Evolutionary conservation across 2,113 vertebrate species (phyloP).

Genomic region (Peromyscus polionotus): DNA sequence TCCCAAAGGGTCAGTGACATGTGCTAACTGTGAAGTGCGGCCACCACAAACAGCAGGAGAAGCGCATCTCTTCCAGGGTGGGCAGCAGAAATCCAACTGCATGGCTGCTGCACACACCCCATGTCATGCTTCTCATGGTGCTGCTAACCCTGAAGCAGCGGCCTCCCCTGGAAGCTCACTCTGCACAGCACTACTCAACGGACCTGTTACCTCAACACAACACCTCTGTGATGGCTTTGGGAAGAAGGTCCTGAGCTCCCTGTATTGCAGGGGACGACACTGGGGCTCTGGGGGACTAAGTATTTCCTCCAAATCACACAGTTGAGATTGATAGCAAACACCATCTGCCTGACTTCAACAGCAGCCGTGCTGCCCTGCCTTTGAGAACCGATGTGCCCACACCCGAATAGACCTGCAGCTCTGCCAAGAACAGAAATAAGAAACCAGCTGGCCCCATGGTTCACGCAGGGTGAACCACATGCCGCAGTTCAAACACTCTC

Average conservation of each 20-base stretch:
- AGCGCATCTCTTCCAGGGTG: background rate
- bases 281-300: background rate
- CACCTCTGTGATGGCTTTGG: background rate
- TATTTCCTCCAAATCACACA: background rate
- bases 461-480: background rate
- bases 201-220: background rate
- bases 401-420: background rate
- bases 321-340: background rate
- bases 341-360: background rate
- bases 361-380: background rate
- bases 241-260: background rate
- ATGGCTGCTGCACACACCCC: too few species aligned
- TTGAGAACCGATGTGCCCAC: background rate
- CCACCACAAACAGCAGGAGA: background rate
- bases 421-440: conserved; percentile 17
- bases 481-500: background rate
- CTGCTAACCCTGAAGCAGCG: background rate
- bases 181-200: background rate
- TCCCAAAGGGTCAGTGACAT: accelerated
- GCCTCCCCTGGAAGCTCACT: too few species aligned
- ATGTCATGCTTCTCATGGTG: background rate
- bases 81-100: background rate
- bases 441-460: background rate
- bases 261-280: background rate
- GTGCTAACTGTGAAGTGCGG: too few species aligned